Evolutionary conservation across 2,888 invertebrate species (phyloP).

Genomic region (Hypselothyrea guttata): DNA sequence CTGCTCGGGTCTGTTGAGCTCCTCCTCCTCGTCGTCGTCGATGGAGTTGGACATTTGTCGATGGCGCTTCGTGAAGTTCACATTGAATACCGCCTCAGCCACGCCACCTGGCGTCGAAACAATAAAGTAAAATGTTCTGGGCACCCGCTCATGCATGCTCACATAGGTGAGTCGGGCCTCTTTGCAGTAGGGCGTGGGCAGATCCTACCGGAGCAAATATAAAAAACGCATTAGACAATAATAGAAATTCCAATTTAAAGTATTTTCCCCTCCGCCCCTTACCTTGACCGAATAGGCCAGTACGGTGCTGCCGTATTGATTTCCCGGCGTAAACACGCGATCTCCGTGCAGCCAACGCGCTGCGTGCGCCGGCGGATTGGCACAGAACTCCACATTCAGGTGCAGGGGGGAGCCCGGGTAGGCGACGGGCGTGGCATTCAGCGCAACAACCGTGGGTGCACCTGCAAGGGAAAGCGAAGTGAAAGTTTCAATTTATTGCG

Average conservation of each 20-base stretch:
- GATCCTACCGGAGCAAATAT: slow-evolving; percentile 66
- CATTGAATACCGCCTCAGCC: slow-evolving; percentile 81
- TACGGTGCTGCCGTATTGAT: slow-evolving; percentile 82
- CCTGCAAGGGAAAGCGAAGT: slow-evolving; percentile 83
- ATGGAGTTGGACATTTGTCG: slow-evolving; percentile 81
- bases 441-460: slow-evolving; percentile 86
- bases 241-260: not conserved
- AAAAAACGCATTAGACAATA: not conserved
- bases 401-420: slow-evolving; percentile 87
- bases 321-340: slow-evolving; percentile 82
- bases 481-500: not conserved
- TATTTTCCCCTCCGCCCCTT: slow-evolving; percentile 7
- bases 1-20: slow-evolving; percentile 82
- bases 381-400: slow-evolving; percentile 89
- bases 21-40: slow-evolving; percentile 81
- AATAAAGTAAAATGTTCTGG: slow-evolving; percentile 82
- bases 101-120: slow-evolving; percentile 82
- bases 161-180: slow-evolving; percentile 82
- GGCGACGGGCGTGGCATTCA: slow-evolving; percentile 86
- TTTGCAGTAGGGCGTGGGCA: slow-evolving; percentile 82
- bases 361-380: slow-evolving; percentile 86
- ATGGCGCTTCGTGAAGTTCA: slow-evolving; percentile 82
- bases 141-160: slow-evolving; percentile 82
- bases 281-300: slow-evolving; percentile 82
- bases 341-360: slow-evolving; percentile 83